Percentiles rank a stretch among this genome's conserved stretches.
phyloP scores from a whole-genome alignment of 2,797 vertebrate species.

The Acipenser oxyrinchus region DNA sequence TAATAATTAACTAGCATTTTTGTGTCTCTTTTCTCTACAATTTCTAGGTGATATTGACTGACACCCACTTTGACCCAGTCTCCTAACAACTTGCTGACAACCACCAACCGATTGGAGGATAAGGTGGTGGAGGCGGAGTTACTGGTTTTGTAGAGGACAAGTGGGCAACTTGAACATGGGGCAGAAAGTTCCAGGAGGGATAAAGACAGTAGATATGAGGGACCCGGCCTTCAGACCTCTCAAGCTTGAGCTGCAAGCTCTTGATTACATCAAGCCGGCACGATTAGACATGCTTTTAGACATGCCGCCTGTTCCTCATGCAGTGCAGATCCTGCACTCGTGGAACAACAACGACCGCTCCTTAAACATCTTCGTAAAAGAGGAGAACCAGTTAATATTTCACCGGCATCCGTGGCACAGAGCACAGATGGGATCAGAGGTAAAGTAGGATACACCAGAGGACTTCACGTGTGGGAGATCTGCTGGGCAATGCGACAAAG shows the following conservation, averaged over 20 bases:
- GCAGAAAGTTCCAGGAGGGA: slow-evolving; percentile 95
- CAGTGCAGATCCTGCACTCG: slow-evolving; percentile 79
- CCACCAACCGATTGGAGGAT: slow-evolving; percentile 31
- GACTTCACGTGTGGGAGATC: slow-evolving; percentile 97
- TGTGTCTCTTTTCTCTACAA: slow-evolving; percentile 33
- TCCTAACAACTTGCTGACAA: slow-evolving; percentile 28
- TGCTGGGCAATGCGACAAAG: slow-evolving; percentile 94
- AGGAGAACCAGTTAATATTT: slow-evolving; percentile 91
- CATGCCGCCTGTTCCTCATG: slow-evolving; percentile 74
- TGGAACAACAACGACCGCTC: slow-evolving; percentile 97
- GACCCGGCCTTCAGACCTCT: slow-evolving; percentile 84
- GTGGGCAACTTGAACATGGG: slow-evolving; percentile 70
- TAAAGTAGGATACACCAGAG: slow-evolving; percentile 87
- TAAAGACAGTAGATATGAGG: slow-evolving; percentile 96
- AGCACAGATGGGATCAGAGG: slow-evolving; percentile 93
- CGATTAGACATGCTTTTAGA: slow-evolving; percentile 90
- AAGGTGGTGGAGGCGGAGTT: slow-evolving; percentile 42
- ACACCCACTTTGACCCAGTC: slow-evolving; percentile 20
- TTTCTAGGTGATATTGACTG: slow-evolving; percentile 46
- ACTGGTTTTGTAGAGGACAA: slow-evolving; percentile 36
- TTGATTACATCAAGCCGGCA: slow-evolving; percentile 84
- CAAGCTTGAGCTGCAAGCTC: slow-evolving; percentile 85
- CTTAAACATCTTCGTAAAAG: slow-evolving; percentile 94
- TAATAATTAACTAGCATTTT: slow-evolving; percentile 30
- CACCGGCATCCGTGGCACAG: slow-evolving; percentile 96